Percentiles rank a stretch among this genome's conserved stretches.
Evolutionary conservation across 2,888 invertebrate genomes (phyloP).

Genomic region (Caenorhabditis panamensis): DNA sequence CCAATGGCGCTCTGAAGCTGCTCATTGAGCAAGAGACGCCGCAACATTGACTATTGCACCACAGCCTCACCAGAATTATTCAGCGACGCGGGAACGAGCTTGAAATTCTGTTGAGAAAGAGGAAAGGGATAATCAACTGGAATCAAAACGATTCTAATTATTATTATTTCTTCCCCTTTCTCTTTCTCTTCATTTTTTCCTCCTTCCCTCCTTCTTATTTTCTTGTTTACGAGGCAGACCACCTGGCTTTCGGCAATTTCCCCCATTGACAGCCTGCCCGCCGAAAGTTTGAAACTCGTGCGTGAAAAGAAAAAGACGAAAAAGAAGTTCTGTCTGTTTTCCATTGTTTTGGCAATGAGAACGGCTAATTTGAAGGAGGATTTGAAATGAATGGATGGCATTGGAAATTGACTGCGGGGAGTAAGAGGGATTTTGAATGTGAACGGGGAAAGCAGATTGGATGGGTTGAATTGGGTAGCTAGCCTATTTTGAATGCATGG

Average conservation of each 20-base stretch:
- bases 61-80: neutral
- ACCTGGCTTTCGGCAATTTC: conserved; percentile 39
- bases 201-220: neutral
- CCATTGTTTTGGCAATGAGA: conserved; percentile 1
- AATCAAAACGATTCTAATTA: conserved; percentile 22
- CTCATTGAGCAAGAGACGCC: conserved; percentile 25
- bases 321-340: neutral
- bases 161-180: neutral
- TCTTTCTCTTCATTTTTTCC: neutral
- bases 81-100: neutral
- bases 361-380: conserved; percentile 1
- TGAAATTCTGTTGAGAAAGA: neutral
- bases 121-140: neutral
- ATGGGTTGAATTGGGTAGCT: neutral
- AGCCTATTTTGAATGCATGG: neutral
- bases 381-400: too few species aligned
- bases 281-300: conserved; percentile 13
- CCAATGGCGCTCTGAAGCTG: conserved; percentile 4
- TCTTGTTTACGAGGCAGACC: conserved; percentile 43
- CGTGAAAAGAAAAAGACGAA: conserved; percentile 15
- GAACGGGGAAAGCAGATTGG: neutral
- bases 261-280: neutral
- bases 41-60: neutral
- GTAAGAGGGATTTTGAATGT: neutral
- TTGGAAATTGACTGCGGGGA: neutral